Evolutionary conservation across 2,113 vertebrate species (phyloP), one percentile per base, ranked within the genome.

Genomic region (Crotophaga sulcirostris): DNA sequence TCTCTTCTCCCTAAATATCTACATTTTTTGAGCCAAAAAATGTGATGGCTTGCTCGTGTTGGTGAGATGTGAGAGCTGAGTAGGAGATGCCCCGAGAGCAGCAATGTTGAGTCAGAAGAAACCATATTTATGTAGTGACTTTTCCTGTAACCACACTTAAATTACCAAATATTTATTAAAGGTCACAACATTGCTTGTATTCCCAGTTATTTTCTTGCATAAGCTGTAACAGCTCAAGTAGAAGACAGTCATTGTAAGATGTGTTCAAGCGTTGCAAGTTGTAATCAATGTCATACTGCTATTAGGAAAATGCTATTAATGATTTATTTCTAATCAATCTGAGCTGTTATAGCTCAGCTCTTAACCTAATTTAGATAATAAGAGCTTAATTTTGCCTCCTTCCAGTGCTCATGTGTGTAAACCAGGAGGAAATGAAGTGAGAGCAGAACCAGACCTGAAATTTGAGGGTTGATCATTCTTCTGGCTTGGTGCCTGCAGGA

Each of bases 121-220:
- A 21, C 60, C 23, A 0, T 87, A 84, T 87, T 93, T 93, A 84
- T 19, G 64, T 47, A 55, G 83, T 62, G 83, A 90, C 40, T 93
- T 93, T 67, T 84, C 80, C 84, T 4, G 10, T 84, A 93, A 95
- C 74, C 84, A 77, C 88, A 51, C 66, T 97, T 96, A 80, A 87
- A 92, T 93, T 87, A 81, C 81, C 87, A 93, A 92, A 86, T 92
- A 91, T 86, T 93, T 94, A 96, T 80, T 51, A 89, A 97, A 96
- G 84, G 96, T 93, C 96, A 90, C 38, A 52, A 59, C 87, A 69
- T 92, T 85, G 85, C 94, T 96, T 95, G 81, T 64, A 47, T 58
- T 87, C 67, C 33, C 51, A 40, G 87, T 85, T 78, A 84, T 42
- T 84, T 94, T 78, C 93, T 94, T 84, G 82, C 77, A 81, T 85